Conservation (phyloP, 1,140 invertebrate genomes). For the Drosophila sturtevanti region DNA sequence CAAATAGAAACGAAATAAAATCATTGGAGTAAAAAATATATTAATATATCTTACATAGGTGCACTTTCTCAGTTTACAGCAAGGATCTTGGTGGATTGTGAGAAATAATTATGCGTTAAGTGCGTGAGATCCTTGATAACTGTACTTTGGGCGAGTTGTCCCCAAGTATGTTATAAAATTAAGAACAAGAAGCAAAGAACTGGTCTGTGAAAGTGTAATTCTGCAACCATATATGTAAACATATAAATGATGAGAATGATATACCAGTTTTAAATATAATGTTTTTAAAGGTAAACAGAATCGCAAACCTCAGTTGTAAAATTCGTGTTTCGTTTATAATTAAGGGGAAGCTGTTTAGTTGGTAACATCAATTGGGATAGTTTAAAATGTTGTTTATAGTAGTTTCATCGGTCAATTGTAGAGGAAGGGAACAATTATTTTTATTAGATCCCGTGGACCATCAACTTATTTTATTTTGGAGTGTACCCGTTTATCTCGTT, state of each 20-base stretch:
- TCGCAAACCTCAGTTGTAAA: neutral
- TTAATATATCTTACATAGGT: slow-evolving; percentile 21
- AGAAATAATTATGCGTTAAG: slow-evolving; percentile 1
- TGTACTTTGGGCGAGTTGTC: neutral
- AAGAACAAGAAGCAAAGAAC: slow-evolving; percentile 14
- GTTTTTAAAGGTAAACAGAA: slow-evolving; percentile 52
- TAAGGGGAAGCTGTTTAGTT: neutral
- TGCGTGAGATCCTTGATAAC: neutral
- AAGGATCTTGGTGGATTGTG: neutral
- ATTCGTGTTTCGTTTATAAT: neutral
- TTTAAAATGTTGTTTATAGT: no score
- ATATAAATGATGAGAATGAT: slow-evolving; percentile 35
- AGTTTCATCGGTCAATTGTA: no score
- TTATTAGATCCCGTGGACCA: no score
- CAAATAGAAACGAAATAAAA: slow-evolving; percentile 15
- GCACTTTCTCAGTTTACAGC: neutral
- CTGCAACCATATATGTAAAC: slow-evolving; percentile 37
- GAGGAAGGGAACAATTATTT: no score
- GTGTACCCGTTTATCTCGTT: no score
- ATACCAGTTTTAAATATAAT: slow-evolving; percentile 51
- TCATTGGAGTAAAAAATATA: slow-evolving; percentile 35
- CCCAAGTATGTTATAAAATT: slow-evolving; percentile 47
- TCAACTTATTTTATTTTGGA: no score
- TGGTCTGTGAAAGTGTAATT: slow-evolving; percentile 38
- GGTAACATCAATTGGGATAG: no score